Base-by-base conservation (phyloP, 2,797 vertebrate species). In the Schizopygopsis malacanthus region DNA sequence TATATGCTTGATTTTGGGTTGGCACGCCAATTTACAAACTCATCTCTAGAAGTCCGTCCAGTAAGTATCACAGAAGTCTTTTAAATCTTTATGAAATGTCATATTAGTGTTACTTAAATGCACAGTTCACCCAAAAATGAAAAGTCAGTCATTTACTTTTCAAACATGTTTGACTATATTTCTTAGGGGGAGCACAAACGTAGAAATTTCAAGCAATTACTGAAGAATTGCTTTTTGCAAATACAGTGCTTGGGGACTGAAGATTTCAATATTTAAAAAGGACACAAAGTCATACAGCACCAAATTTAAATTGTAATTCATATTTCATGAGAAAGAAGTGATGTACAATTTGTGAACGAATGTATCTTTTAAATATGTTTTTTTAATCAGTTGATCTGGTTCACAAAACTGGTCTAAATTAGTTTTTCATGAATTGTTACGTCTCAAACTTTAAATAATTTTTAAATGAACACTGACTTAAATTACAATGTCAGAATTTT, bases 1-100 rank as follows among this genome's bases (percentile, higher is more conserved):
- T 99, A 96, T 80, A 99, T 99, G 98, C 96, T 99, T 84, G 98
- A 99, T 93, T 99, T 99, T 88, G 98, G 98, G 91, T 95, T 99
- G 94, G 97, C 97, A 50, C 96, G 98, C 56, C 97, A 98, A 84
- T 99, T 99, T 92, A 98, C 98, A 91, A 98, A 97, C 94, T 98
- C 97, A 47, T 97, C 95, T 94, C 97, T 97, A 89, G 97, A 99
- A 94, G 97, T 99, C 92, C 97, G 98, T 89, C 95, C 95, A 63
- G 95, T 96, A 91, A 95, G 95, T 90, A 92, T 50, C 50, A 41
- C 25, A 47, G 25, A 70, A 41, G 8, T 83, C 4, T 63, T 75
- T 83, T 83, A 25, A 75, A 83, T 43, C 8, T 56, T 79, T 39
- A 16, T 39, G 1, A 41, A 47, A 71, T 56, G 20, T 45, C 37